Percentiles rank a stretch among this genome's conserved stretches.
Conservation (phyloP, 2,113 vertebrate species). For the Ursus arctos region DNA sequence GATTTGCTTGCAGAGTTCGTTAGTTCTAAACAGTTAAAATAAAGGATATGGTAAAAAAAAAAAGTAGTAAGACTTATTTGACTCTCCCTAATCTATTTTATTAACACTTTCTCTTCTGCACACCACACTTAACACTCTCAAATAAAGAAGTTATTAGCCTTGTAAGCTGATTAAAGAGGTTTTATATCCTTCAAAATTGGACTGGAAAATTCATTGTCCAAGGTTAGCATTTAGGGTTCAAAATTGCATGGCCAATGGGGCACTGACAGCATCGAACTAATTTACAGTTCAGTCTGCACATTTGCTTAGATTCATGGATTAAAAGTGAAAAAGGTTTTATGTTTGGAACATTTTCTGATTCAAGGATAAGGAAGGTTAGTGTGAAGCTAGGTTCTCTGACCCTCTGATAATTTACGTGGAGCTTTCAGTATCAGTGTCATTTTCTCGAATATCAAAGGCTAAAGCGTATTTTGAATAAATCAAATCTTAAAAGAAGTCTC, state of each 20-base stretch:
- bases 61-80: not conserved
- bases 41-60: constrained; percentile 11
- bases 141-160: constrained; percentile 28
- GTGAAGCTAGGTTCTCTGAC: constrained; percentile 77
- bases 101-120: constrained; percentile 12
- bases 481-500: constrained; percentile 79
- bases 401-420: constrained; percentile 73
- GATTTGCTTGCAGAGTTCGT: not conserved
- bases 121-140: not conserved
- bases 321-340: constrained; percentile 82
- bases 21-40: constrained; percentile 63
- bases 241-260: constrained; percentile 52
- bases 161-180: constrained; percentile 20
- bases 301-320: constrained; percentile 76
- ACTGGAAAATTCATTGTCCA: constrained; percentile 63
- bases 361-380: constrained; percentile 83
- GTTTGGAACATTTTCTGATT: constrained; percentile 86
- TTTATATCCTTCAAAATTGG: constrained; percentile 64
- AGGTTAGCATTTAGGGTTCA: constrained; percentile 64
- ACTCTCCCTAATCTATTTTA: not conserved
- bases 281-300: constrained; percentile 84
- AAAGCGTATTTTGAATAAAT: constrained; percentile 86
- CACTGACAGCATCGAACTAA: constrained; percentile 68
- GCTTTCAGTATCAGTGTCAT: constrained; percentile 74
- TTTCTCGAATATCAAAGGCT: constrained; percentile 87